A percentile compares a stretch with the other conserved stretches of the same genome.
Evolutionary conservation across 2,888 invertebrate species (phyloP).

Genomic region (Meiosimyza platycephala): DNA sequence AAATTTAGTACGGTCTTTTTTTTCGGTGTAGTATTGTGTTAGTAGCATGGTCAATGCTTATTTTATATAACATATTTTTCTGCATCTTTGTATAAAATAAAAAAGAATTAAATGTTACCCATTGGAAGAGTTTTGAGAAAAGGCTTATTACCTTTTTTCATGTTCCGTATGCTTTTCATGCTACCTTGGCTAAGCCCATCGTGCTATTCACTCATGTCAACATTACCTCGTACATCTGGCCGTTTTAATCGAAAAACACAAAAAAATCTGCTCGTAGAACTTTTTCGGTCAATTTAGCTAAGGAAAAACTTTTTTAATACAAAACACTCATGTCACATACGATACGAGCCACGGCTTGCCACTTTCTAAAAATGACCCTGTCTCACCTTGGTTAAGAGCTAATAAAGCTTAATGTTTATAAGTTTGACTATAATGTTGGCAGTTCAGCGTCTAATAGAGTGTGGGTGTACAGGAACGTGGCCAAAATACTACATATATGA

Average conservation of each 20-base stretch:
- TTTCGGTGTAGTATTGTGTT: no score
- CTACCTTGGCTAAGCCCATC: neutral
- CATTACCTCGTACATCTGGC: constrained; percentile 5
- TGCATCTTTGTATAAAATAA: constrained; percentile 2
- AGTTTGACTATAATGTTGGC: constrained; percentile 42
- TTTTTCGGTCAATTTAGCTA: constrained; percentile 56
- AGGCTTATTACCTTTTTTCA: no score
- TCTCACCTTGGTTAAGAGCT: constrained; percentile 12
- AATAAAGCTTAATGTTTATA: constrained; percentile 47
- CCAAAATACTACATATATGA: no score
- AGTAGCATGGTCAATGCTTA: no score
- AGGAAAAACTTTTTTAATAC: constrained; percentile 29
- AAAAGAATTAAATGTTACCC: neutral
- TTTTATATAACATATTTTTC: no score
- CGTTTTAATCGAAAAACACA: constrained; percentile 20
- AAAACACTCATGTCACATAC: neutral
- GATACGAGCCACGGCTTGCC: constrained; percentile 1
- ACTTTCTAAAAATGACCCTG: neutral
- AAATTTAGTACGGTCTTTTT: no score
- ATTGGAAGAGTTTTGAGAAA: neutral
- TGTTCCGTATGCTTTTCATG: no score
- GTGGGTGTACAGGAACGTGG: neutral
- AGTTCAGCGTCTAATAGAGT: neutral
- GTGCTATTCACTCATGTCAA: constrained; percentile 21
- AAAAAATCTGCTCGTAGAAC: constrained; percentile 37